Evolutionary conservation across 2,113 vertebrate species (phyloP).

Genomic region (Sprattus sprattus): DNA sequence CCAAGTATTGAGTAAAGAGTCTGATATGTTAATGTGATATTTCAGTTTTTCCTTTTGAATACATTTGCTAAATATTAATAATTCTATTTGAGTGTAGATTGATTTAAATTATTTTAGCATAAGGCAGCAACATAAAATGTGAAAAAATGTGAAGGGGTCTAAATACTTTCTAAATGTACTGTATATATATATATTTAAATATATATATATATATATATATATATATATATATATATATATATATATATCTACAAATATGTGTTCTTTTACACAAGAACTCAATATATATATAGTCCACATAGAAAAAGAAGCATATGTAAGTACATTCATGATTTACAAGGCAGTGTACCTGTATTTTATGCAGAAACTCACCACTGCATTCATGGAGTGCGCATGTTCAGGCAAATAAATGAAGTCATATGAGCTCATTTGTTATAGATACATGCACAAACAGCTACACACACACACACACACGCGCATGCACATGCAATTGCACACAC

Average conservation of each 20-base stretch:
- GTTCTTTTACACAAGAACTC: background rate
- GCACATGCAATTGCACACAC: background rate
- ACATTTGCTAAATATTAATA: too few relatives aligned
- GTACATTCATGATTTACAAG: background rate
- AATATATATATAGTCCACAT: background rate
- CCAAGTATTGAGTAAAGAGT: too few relatives aligned
- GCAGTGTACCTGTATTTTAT: background rate
- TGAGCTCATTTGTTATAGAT: background rate
- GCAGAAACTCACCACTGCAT: background rate
- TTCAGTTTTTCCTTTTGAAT: too few relatives aligned
- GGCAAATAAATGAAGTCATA: background rate
- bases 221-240: background rate
- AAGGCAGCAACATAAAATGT: too few relatives aligned
- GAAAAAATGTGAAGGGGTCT: too few relatives aligned
- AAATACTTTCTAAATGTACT: too few relatives aligned
- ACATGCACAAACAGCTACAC: constrained; percentile 38
- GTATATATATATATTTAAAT: too few relatives aligned
- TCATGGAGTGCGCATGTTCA: background rate
- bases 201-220: too few relatives aligned
- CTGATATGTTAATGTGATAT: too few relatives aligned
- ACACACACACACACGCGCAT: constrained; percentile 39
- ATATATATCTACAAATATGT: background rate
- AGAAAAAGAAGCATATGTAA: background rate
- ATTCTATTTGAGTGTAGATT: too few relatives aligned
- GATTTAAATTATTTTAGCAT: too few relatives aligned